Evolutionary conservation across 1,140 invertebrate genomes (phyloP), one percentile per base, ranked within the genome.

Genomic region (Drosophila mojavensis): DNA sequence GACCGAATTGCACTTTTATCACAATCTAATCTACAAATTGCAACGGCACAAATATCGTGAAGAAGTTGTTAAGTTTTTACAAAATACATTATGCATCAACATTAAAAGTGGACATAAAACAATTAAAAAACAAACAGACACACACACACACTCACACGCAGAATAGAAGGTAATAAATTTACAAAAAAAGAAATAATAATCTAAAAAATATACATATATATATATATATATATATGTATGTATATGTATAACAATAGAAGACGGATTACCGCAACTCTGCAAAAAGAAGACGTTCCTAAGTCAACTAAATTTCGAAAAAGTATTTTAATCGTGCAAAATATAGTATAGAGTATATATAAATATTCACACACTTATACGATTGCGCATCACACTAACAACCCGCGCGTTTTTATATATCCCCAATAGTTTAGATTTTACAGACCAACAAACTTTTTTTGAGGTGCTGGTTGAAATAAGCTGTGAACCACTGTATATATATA

Each of bases 41-140:
- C 61, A 75, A 72, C 67, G 60, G 60, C 50, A 75, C 67, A 70
- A 75, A 72, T 60, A 60, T 48, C 28, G 58, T 60, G 48, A 60
- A 61, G 50, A 24, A 33, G 7, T n/a, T 33, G 17, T 41, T 45
- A 3, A 9, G 33, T 20, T 30, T 24, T 39, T 53, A 26, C 41
- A 62, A 68, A 51, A 56, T 17, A 69, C 13, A 51, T 50, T 62
- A 69, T 6, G 41, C 43, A 55, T 28, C 20, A 39, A 41, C 28
- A 55, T 30, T 41, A n/a, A 20, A 30, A 20, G 9, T 59, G 36
- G 11, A 59, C 17, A 59, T n/a, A 1, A 36, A 65, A 65, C 2
- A 33, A 15, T 64, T 30, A 33, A 43, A 5, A 11, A 58, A 4
- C 6, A 65, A 59, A 60, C 45, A 48, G 5, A 43, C 41, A n/a